Percentiles rank a stretch among this genome's conserved stretches.
Conservation (phyloP, 2,888 invertebrate species). For the Arenicola marina region DNA sequence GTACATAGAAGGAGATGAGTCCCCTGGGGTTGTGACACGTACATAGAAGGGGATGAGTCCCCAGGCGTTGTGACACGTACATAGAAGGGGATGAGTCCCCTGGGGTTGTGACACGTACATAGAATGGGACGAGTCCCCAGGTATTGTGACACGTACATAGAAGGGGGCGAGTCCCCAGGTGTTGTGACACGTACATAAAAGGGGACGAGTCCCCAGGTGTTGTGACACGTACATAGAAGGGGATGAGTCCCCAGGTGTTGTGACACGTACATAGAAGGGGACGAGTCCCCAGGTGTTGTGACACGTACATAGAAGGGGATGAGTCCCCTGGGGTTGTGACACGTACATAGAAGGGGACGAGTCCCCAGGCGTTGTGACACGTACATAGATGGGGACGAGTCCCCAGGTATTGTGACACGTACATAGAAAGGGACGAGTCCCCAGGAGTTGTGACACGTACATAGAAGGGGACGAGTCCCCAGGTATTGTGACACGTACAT, state of each 20-base stretch:
- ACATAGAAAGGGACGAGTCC: slow-evolving; percentile 60
- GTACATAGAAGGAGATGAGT: slow-evolving; percentile 58
- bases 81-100: slow-evolving; percentile 58
- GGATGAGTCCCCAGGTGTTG: slow-evolving; percentile 57
- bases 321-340: no score
- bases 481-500: no score
- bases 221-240: slow-evolving; percentile 59
- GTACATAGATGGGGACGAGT: slow-evolving; percentile 58
- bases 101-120: no score
- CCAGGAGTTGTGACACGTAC: no score
- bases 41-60: slow-evolving; percentile 60
- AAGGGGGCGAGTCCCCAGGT: slow-evolving; percentile 59
- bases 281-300: slow-evolving; percentile 57
- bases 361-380: slow-evolving; percentile 51
- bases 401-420: no score
- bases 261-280: slow-evolving; percentile 59
- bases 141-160: slow-evolving; percentile 57
- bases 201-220: slow-evolving; percentile 57
- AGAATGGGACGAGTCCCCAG: slow-evolving; percentile 59
- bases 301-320: slow-evolving; percentile 59
- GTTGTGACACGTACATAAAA: slow-evolving; percentile 59
- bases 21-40: no score
- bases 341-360: slow-evolving; percentile 59
- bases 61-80: slow-evolving; percentile 52
- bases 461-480: slow-evolving; percentile 58